Evolutionary conservation across 2,797 vertebrate species (phyloP), one percentile per base, ranked within the genome.

Genomic region (Picus viridis): DNA sequence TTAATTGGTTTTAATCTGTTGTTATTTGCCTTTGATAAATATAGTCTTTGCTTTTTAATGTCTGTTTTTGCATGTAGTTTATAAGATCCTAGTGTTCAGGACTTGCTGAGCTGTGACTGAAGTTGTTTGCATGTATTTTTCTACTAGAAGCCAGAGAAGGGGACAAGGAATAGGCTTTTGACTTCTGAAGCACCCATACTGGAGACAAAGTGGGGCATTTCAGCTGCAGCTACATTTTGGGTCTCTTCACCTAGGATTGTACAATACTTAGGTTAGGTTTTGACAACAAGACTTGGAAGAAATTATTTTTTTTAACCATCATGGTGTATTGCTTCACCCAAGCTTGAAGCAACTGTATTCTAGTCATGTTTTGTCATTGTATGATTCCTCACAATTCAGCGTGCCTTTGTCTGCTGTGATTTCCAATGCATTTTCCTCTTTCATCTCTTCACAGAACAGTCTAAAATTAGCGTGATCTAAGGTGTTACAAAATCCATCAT

Each of bases 371-470:
- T 77, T 81, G 88, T 65, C 69, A 49, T 63, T 76, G 24, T 68
- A 6, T 34, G 57, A 39, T 76, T 89, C 32, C 57, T 88, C 58
- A 86, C 80, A 89, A 93, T 76, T 84, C 43, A 81, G 27, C 39
- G 22, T 4, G 22, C 53, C 41, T 84, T 92, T 89, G 41, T 74
- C 76, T 95, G 47, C 75, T 1, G 7, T 75, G 62, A 63, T 90
- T 92, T 90, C 62, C 45, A 36, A 57, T 59, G 54, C 29, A 18
- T 85, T 91, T 94, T 71, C 18, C 7, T 89, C 81, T 88, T 90
- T 80, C 17, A 80, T 90, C 65, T 94, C 71, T 86, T 29, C 39
- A 24, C 9, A 83, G 39, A 86, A n/a, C 8, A 76, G 36, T 86
- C 70, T 80, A 43, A 91, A 69, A 87, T 77, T 62, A 87, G 24